These are phyloP conservation scores for Atlantisia rogersi DNA, from an alignment of 2,113 vertebrate species.

Conservation along the genomic window DNA sequence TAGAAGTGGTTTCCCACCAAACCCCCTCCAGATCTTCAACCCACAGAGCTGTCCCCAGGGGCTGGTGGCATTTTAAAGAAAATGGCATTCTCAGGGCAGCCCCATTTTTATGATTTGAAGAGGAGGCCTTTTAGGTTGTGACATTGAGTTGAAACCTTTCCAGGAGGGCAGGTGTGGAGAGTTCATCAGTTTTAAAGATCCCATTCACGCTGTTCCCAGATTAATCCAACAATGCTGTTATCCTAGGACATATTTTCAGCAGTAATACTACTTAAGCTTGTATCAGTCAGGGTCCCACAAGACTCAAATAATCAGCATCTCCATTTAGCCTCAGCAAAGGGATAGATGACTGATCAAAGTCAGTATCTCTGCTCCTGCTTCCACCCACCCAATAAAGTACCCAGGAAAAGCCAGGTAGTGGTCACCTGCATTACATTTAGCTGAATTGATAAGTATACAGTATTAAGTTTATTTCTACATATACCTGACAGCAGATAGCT, in stretches of 20 bases:
- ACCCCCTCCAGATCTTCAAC: background rate
- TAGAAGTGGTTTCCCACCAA: background rate
- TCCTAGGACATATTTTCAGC: background rate
- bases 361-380: background rate
- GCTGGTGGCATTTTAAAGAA: background rate
- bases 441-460: background rate
- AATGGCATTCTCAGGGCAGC: background rate
- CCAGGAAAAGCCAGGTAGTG: background rate
- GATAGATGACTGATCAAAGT: background rate
- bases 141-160: background rate
- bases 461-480: background rate
- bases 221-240: background rate
- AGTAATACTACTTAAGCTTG: background rate
- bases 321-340: background rate
- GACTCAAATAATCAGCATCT: background rate
- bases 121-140: background rate
- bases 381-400: background rate
- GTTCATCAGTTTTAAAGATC: background rate
- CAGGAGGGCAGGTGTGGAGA: background rate
- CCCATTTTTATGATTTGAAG: background rate
- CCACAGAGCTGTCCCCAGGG: background rate
- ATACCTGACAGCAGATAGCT: background rate
- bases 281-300: background rate
- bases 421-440: background rate
- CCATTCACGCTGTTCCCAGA: background rate